A percentile compares a stretch with the other conserved stretches of the same genome.
These are phyloP conservation scores for Ophion slaviceki DNA, from an alignment of 2,888 invertebrate species.

Conservation along the genomic window DNA sequence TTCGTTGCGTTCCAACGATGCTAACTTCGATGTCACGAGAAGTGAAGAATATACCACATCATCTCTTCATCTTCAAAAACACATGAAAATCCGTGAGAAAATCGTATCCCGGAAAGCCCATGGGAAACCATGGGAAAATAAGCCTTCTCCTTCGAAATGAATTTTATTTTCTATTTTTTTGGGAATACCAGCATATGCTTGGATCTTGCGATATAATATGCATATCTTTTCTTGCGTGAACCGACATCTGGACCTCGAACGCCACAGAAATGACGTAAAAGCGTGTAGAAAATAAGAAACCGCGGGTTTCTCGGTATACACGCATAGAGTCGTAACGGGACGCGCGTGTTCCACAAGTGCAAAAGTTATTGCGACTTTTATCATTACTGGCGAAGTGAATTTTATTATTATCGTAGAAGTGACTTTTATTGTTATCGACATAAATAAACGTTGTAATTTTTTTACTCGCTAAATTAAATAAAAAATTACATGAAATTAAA, in stretches of 20 bases:
- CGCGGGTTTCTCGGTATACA: slow-evolving; percentile 19
- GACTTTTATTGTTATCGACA: background rate
- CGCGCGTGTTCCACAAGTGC: background rate
- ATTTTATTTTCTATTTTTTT: background rate
- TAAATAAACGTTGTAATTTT: background rate
- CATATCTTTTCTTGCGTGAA: slow-evolving; percentile 20
- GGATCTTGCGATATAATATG: background rate
- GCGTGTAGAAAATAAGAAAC: slow-evolving; percentile 59
- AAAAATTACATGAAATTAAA: background rate
- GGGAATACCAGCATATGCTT: background rate
- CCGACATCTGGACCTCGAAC: background rate
- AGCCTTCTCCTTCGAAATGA: background rate
- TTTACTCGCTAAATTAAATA: background rate
- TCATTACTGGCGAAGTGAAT: background rate
- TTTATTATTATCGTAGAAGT: no score
- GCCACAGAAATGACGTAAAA: slow-evolving; percentile 40
- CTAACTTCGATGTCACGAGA: no score
- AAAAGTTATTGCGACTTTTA: slow-evolving; percentile 4
- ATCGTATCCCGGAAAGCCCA: background rate
- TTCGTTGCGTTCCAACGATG: no score
- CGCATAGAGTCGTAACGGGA: slow-evolving; percentile 13
- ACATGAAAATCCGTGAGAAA: no score
- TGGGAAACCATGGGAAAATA: background rate
- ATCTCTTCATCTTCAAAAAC: no score
- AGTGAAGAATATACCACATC: no score